Evolutionary conservation across 2,888 invertebrate genomes (phyloP).

Genomic region (Pedicia rivosa): DNA sequence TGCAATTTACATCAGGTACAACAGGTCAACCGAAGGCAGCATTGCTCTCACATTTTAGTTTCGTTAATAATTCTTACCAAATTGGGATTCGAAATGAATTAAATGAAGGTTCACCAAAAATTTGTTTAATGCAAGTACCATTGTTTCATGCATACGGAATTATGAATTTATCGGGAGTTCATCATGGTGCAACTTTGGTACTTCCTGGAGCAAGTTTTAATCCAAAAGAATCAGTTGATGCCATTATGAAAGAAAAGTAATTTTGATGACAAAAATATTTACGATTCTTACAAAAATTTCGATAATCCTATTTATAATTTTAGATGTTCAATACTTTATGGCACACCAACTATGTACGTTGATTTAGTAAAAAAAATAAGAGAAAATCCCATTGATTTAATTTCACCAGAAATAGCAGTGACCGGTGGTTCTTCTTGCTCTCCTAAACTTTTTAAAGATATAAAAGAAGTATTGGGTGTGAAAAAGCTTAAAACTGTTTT

Average conservation of each 20-base stretch:
- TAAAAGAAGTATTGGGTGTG: slow-evolving; percentile 32
- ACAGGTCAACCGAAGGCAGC: slow-evolving; percentile 65
- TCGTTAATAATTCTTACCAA: slow-evolving; percentile 59
- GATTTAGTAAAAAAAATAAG: slow-evolving; percentile 45
- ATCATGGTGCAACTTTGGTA: slow-evolving; percentile 43
- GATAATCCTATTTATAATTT: no score
- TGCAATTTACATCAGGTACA: slow-evolving; percentile 76
- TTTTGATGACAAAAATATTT: slow-evolving; percentile 22
- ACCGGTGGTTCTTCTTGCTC: slow-evolving; percentile 62
- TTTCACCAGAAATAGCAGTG: slow-evolving; percentile 37
- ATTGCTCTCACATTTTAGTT: slow-evolving; percentile 48
- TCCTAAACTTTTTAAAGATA: slow-evolving; percentile 37
- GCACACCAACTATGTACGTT: slow-evolving; percentile 78
- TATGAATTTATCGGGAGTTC: slow-evolving; percentile 39
- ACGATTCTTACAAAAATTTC: background rate
- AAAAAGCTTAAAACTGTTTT: slow-evolving; percentile 36
- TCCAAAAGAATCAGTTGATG: slow-evolving; percentile 41
- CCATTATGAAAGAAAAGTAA: slow-evolving; percentile 50
- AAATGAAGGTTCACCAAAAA: no score
- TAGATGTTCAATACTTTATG: slow-evolving; percentile 54
- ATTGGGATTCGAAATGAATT: slow-evolving; percentile 37
- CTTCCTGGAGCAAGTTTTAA: slow-evolving; percentile 42
- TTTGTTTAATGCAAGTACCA: slow-evolving; percentile 49
- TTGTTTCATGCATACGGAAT: slow-evolving; percentile 71
- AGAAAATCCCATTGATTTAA: slow-evolving; percentile 31